Base-by-base conservation (phyloP, 2,888 invertebrate genomes). In the Eilema griseolum region DNA sequence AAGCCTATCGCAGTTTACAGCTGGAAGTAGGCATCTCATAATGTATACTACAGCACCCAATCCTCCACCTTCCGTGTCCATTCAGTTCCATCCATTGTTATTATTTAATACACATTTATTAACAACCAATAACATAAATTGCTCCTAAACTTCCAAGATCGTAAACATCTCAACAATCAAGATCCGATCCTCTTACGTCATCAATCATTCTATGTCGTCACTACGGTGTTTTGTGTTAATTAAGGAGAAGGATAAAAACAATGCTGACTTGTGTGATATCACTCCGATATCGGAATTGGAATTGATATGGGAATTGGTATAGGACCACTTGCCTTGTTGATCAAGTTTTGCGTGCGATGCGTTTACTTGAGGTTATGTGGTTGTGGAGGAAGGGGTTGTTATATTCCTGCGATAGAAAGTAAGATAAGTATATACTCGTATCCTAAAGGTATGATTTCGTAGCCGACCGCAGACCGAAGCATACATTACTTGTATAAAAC, bases 121-220 rank as follows among this genome's bases (percentile, higher is more conserved):
- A 37, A 37, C 11, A 12, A 37, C 33, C 33, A 33, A 1, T 33
- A 12, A 11, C 12, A 37, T 37, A 46, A 46, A 46, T 46, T 46
- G 7, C 46, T 20, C 4, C 20, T 2, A 46, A 46, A 20, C 20
- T 46, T 5, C 3, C 5, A 46, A 16, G 46, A 46, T 46, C 46
- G 46, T 46, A 46, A 56, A 56, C 28, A 63, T 46, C 46, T 28
- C 28, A 46, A 63, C 63, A n/a, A n/a, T 46, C 46, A 63, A 63
- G 46, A 46, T 63, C 4, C 16, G 41, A 37, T 33, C 23, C 33
- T 14, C 31, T 24, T 24, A 63, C 61, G 76, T 73, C 77, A 81
- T 81, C 78, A 78, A 80, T 81, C 81, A 77, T 69, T 31, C 71
- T 73, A 81, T 80, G 80, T 75, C 75, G 78, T 70, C 72, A 56